phyloP scores from a whole-genome alignment of 1,140 invertebrate species.

The silkworm (Bombyx mori) region DNA sequence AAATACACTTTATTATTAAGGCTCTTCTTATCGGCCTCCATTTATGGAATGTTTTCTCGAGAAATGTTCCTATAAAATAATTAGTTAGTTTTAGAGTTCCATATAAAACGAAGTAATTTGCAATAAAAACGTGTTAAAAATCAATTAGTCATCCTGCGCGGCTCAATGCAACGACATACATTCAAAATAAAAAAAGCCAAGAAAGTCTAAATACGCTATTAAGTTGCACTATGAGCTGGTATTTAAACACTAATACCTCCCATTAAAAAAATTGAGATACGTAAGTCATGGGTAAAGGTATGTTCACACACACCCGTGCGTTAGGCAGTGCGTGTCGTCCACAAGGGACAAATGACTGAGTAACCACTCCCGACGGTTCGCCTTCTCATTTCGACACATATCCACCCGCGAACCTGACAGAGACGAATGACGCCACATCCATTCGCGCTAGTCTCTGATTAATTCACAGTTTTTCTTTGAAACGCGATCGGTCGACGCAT shows the following conservation, averaged over 20 bases:
- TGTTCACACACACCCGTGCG: slow-evolving; percentile 22
- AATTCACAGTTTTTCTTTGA: slow-evolving; percentile 65
- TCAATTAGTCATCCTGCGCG: too few species aligned
- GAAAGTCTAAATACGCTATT: too few species aligned
- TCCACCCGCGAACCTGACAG: slow-evolving; percentile 32
- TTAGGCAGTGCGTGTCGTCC: slow-evolving; percentile 36
- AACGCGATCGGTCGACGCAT: slow-evolving; percentile 40
- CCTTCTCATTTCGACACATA: slow-evolving; percentile 32
- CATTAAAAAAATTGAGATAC: slow-evolving; percentile 9
- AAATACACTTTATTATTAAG: too few species aligned
- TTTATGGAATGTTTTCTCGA: too few species aligned
- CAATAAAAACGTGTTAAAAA: too few species aligned
- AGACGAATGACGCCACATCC: slow-evolving; percentile 45
- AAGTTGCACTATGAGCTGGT: too few species aligned
- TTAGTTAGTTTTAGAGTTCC: too few species aligned
- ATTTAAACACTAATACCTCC: not conserved
- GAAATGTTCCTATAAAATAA: too few species aligned
- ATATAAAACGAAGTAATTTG: too few species aligned
- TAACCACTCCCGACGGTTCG: slow-evolving; percentile 47
- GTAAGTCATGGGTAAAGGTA: slow-evolving; percentile 16
- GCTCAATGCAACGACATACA: too few species aligned
- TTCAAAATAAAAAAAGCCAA: too few species aligned
- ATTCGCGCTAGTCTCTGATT: slow-evolving; percentile 49
- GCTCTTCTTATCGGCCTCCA: too few species aligned
- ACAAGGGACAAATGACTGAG: slow-evolving; percentile 50